Conservation (phyloP, 2,888 invertebrate species). For the Acleris emargana region DNA sequence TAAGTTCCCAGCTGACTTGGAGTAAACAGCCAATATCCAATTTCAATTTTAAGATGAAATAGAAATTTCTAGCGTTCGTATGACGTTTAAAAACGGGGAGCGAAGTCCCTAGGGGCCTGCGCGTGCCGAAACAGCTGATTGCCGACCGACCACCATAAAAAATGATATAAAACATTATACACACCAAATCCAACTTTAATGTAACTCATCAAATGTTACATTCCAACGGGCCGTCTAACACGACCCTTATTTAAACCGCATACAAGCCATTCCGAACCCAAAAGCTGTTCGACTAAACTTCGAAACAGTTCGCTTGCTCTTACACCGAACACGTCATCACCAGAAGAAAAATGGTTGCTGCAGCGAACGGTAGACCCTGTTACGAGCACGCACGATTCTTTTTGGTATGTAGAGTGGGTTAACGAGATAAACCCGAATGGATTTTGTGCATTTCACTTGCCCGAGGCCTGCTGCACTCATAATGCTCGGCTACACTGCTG, state of each 20-base stretch:
- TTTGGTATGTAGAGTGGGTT: constrained; percentile 45
- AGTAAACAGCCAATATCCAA: constrained; percentile 42
- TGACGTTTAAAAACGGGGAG: constrained; percentile 43
- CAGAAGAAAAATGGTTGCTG: constrained; percentile 53
- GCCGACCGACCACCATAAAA: constrained; percentile 76
- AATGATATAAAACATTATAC: constrained; percentile 55
- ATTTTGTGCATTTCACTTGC: constrained; percentile 79
- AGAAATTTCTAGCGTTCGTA: constrained; percentile 54
- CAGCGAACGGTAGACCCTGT: constrained; percentile 48
- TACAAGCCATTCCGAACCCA: constrained; percentile 55
- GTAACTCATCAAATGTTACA: constrained; percentile 35
- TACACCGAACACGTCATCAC: constrained; percentile 61
- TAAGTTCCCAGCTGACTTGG: constrained; percentile 12
- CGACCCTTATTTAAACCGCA: constrained; percentile 59
- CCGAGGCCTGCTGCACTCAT: constrained; percentile 50
- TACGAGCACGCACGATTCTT: constrained; percentile 42
- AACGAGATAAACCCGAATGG: constrained; percentile 78
- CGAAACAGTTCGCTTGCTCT: constrained; percentile 55
- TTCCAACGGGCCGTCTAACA: constrained; percentile 26
- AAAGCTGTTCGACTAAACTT: constrained; percentile 47
- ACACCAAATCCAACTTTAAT: constrained; percentile 44
- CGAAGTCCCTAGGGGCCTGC: constrained; percentile 67
- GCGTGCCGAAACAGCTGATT: constrained; percentile 83
- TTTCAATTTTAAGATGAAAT: constrained; percentile 61
- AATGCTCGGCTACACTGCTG: constrained; percentile 10